Base-by-base conservation (phyloP, 92 coral and sea anemone genomes). In the Palythoa heliodiscus region DNA sequence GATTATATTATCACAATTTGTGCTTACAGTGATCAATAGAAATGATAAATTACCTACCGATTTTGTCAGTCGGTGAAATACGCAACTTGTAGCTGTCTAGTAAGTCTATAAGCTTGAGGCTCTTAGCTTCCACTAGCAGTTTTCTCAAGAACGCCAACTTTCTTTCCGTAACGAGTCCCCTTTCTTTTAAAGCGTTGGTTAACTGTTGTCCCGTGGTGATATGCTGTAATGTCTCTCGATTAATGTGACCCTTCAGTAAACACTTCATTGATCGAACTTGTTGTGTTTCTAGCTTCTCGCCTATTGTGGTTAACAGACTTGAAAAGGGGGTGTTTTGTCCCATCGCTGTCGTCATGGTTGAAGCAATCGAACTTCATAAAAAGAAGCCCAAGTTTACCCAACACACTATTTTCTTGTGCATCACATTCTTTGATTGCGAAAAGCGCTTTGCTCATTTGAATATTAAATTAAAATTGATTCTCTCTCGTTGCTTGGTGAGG, bases 191-290 rank as follows among this genome's bases (percentile, higher is more conserved):
- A 20, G 86, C 90, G 17, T 87, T 91, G 5, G 91, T 88, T 67
- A 96, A 80, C 77, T 94, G 93, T 39, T 82, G 84, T 50, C 98
- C 98, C 57, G 98, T 88, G 47, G 92, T 95, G 25, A 93, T 90
- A 82, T 92, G 78, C 73, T 94, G 91, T 48, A 96, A 64, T 19
- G 93, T 89, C 82, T 96, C 98, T 81, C 90, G 91, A 85, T 90
- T 92, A 43, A 96, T 90, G 86, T 96, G 98, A 23, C 98, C 98
- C 87, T 92, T 93, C 2, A 96, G 92, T 39, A 96, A 92, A 58
- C 82, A 87, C 84, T 94, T 96, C 88, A 96, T 92, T 78, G 80
- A 94, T 11, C 88, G 92, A 52, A 94, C 91, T 39, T 90, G 82
- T 25, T 91, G 92, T 39, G 78, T 75, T 48, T 92, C 91, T 11